Conservation (phyloP, 2,888 invertebrate species). For the Chamaedrilus cognettii region DNA sequence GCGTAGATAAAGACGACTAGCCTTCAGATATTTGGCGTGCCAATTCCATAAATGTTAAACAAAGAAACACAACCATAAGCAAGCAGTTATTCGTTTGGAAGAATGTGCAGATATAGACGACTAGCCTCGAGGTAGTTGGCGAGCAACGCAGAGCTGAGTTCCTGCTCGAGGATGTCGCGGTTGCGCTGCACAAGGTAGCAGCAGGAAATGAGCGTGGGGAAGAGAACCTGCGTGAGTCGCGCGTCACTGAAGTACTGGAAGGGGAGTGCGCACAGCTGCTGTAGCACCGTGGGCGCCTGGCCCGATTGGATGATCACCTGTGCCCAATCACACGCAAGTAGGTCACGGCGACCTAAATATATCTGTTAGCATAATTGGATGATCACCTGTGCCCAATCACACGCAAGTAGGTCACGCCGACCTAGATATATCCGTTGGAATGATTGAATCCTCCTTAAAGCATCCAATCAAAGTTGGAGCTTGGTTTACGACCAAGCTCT, state of each 20-base stretch:
- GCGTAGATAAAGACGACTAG: no score
- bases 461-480: no score
- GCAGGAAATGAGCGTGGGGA: conserved; percentile 76
- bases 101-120: conserved; percentile 2
- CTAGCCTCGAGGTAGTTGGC: conserved; percentile 61
- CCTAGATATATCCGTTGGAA: no score
- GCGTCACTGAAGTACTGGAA: conserved; percentile 82
- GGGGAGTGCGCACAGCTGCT: conserved; percentile 80
- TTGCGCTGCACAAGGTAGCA: conserved; percentile 32
- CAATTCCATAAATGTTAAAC: no score
- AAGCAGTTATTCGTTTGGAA: no score
- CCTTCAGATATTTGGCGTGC: no score
- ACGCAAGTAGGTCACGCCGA: conserved; percentile 18
- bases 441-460: conserved; percentile 72
- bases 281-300: conserved; percentile 76
- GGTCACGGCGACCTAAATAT: not conserved
- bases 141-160: conserved; percentile 63
- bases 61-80: no score
- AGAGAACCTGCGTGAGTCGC: conserved; percentile 70
- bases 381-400: conserved; percentile 71
- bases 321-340: no score
- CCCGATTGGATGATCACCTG: conserved; percentile 76
- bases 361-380: conserved; percentile 77
- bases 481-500: no score
- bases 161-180: conserved; percentile 74